Evolutionary conservation across 2,113 vertebrate genomes (phyloP).

Genomic region (Pluvialis apricaria): DNA sequence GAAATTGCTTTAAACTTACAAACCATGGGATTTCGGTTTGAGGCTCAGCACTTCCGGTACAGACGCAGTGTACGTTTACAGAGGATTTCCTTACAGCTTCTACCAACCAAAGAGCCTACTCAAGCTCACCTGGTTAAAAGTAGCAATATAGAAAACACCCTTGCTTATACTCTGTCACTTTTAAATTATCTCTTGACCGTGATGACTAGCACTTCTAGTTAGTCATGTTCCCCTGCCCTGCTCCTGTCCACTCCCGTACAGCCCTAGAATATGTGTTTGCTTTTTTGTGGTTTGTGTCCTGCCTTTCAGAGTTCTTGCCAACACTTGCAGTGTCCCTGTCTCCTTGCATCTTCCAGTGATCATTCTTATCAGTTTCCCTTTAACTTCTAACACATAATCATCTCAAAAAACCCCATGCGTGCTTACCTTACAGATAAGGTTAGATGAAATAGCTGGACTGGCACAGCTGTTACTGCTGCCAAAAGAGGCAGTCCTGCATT

Average conservation of each 20-base stretch:
- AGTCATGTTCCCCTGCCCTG: not conserved
- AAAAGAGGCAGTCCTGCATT: not conserved
- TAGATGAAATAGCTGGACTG: not conserved
- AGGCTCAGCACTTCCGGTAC: not conserved
- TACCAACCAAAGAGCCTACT: not conserved
- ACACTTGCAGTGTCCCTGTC: not conserved
- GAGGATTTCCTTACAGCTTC: not conserved
- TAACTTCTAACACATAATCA: not conserved
- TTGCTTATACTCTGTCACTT: not conserved
- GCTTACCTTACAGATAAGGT: not conserved
- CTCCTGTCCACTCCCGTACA: not conserved
- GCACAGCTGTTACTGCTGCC: not conserved
- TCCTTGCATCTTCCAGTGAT: not conserved
- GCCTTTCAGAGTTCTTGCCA: not conserved
- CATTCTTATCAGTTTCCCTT: not conserved
- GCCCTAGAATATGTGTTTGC: not conserved
- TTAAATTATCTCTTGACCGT: not conserved
- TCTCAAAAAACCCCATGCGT: not conserved
- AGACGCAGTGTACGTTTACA: fast-evolving
- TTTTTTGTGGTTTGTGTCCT: not conserved
- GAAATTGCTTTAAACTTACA: not conserved
- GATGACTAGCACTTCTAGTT: not conserved
- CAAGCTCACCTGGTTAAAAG: not conserved
- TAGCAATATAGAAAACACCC: not conserved
- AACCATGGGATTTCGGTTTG: fast-evolving